These are phyloP conservation scores for Peromyscus attwateri DNA, from an alignment of 2,797 vertebrate genomes.

Conservation along the genomic window DNA sequence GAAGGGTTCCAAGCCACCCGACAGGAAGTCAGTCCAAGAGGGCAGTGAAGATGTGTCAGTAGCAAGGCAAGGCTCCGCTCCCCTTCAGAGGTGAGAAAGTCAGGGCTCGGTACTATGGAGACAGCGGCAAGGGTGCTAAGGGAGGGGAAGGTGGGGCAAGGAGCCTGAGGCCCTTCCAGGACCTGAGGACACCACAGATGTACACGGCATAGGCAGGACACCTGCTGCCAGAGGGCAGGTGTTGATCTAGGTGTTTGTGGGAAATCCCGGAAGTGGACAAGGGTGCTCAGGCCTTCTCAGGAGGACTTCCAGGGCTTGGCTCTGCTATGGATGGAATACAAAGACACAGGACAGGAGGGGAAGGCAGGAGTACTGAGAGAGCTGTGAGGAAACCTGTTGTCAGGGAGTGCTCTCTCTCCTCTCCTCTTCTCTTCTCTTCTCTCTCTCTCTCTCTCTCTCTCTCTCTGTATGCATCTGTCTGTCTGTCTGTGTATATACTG, in stretches of 20 bases:
- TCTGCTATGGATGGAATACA: not conserved
- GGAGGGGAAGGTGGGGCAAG: not conserved
- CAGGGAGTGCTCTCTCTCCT: not conserved
- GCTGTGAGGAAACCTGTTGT: not conserved
- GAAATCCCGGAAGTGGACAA: not conserved
- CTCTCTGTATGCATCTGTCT: accelerated
- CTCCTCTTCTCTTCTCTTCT: not conserved
- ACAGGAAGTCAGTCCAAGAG: slow-evolving; percentile 56
- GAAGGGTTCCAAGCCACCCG: slow-evolving; percentile 71
- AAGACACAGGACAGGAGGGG: not conserved
- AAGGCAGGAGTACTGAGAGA: not conserved
- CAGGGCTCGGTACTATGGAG: not conserved
- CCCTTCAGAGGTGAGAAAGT: not conserved
- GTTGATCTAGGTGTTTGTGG: not conserved
- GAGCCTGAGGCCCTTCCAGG: not conserved
- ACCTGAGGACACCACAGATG: not conserved
- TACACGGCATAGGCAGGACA: not conserved
- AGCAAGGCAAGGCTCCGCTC: not conserved
- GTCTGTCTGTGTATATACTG: not conserved
- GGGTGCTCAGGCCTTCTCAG: not conserved
- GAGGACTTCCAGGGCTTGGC: not conserved
- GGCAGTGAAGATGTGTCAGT: not conserved
- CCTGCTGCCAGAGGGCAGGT: not conserved
- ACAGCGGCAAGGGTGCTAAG: not conserved
- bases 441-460: not conserved